phyloP scores from a whole-genome alignment of 1,140 invertebrate genomes.

The Trachymyrmex septentrionalis region DNA sequence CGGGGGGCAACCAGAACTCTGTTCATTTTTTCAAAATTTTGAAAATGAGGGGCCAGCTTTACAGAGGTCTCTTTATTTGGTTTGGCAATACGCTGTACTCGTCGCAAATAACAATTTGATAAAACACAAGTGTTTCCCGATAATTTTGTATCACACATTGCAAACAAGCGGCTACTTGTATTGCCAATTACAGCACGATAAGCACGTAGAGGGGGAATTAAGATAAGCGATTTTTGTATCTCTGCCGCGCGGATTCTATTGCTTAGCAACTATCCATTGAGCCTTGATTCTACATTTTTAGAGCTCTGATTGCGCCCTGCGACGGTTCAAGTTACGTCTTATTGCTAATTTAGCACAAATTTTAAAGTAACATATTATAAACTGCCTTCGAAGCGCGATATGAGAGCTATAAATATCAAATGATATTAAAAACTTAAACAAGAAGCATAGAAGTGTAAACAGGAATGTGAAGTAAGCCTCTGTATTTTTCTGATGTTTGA shows the following conservation, averaged over 20 bases:
- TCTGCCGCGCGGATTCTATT: neutral
- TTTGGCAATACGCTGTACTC: neutral
- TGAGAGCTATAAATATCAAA: neutral
- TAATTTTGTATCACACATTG: constrained; percentile 27
- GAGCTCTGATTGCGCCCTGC: neutral
- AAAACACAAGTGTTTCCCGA: constrained; percentile 22
- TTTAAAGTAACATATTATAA: neutral
- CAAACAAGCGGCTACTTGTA: constrained; percentile 23
- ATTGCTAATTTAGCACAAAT: constrained; percentile 10
- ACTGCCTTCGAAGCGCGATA: neutral
- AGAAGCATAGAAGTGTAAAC: neutral
- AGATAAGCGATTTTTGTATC: constrained; percentile 52
- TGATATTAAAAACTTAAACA: neutral
- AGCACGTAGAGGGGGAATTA: constrained; percentile 20
- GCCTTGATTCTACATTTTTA: constrained; percentile 23
- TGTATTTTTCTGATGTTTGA: neutral
- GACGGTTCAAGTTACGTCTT: neutral
- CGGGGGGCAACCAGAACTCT: too few species aligned
- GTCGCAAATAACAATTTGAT: constrained; percentile 53
- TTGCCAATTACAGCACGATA: constrained; percentile 46
- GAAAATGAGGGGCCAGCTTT: too few species aligned
- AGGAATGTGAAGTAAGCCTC: neutral
- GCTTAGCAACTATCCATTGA: constrained; percentile 44
- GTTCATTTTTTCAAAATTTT: too few species aligned
- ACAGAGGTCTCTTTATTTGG: neutral